Evolutionary conservation across 2,888 invertebrate genomes (phyloP).

Genomic region (Amaurobius ferox): DNA sequence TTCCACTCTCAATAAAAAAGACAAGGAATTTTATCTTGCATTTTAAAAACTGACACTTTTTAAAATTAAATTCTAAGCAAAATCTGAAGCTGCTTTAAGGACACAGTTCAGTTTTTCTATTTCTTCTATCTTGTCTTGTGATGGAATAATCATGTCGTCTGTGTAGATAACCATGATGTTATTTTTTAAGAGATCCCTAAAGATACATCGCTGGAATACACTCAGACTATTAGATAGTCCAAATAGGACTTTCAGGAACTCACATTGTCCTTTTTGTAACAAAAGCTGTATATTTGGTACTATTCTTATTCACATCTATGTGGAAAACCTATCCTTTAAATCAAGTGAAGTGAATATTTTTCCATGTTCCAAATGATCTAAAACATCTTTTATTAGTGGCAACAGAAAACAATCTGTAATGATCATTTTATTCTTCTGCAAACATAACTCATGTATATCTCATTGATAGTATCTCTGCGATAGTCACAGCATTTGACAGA

Average conservation of each 20-base stretch:
- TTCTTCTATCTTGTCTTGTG: background rate
- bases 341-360: background rate
- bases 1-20: background rate
- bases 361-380: background rate
- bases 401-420: background rate
- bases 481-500: too few relatives aligned
- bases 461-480: too few relatives aligned
- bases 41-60: conserved; percentile 21
- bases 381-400: background rate
- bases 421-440: background rate
- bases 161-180: conserved; percentile 11
- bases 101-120: background rate
- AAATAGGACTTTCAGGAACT: background rate
- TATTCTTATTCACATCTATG: background rate
- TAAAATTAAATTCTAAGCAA: background rate
- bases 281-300: conserved; percentile 21
- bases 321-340: conserved; percentile 10
- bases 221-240: background rate
- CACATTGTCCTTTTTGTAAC: background rate
- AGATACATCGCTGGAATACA: background rate
- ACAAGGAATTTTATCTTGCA: conserved; percentile 17
- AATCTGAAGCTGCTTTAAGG: background rate
- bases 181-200: background rate
- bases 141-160: conserved; percentile 15
- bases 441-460: background rate